Percentiles rank a stretch among this genome's conserved stretches.
Conservation (phyloP, 2,888 invertebrate genomes). For the Nebria salina region DNA sequence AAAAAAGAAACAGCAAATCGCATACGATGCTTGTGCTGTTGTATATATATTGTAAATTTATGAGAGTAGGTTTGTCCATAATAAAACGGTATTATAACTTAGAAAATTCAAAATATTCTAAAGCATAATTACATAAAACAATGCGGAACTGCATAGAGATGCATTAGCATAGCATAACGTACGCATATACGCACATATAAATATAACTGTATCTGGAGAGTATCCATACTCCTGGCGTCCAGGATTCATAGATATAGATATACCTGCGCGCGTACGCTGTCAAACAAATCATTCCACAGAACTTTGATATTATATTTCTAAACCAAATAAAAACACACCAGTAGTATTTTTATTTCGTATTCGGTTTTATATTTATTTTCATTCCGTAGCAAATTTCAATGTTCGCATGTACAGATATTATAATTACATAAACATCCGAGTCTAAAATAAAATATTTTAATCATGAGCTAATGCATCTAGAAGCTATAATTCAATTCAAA, state of each 20-base stretch:
- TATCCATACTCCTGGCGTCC: not conserved
- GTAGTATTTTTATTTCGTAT: constrained; percentile 2
- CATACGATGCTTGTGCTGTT: not conserved
- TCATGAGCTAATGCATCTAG: not conserved
- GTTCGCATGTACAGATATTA: not conserved
- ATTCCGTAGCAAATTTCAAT: constrained; percentile 29
- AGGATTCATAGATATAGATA: not conserved
- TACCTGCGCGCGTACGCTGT: not conserved
- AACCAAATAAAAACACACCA: not conserved
- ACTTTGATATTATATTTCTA: constrained; percentile 23
- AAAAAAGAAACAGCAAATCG: too few species aligned
- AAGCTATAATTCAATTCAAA: not conserved
- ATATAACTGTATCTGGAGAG: not conserved
- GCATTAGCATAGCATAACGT: not conserved
- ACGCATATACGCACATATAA: not conserved
- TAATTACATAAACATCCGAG: constrained; percentile 33
- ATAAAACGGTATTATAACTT: too few species aligned
- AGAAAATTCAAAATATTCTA: not conserved
- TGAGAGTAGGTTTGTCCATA: not conserved
- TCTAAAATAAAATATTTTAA: constrained; percentile 11
- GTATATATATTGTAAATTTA: not conserved
- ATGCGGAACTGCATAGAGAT: not conserved
- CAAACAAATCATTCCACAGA: constrained; percentile 6
- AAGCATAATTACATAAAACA: not conserved
- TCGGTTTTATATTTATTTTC: constrained; percentile 23